These are phyloP conservation scores for Eupeodes luniger DNA, from an alignment of 2,888 invertebrate genomes.

Conservation along the genomic window DNA sequence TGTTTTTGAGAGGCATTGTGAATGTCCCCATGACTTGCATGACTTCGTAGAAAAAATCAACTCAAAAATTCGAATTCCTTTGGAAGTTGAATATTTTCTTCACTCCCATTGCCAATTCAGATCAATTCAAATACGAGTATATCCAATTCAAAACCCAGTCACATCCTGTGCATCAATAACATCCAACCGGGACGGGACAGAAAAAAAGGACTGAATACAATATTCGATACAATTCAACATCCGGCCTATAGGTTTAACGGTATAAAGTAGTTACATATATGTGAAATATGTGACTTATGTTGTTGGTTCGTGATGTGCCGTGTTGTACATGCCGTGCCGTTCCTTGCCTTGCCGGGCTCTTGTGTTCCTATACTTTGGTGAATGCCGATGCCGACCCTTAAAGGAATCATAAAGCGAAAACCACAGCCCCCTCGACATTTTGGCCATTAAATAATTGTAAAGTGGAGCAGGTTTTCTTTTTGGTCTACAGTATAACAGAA, in stretches of 20 bases:
- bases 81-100: not conserved
- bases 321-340: no score
- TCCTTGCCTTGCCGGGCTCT: not conserved
- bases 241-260: slow-evolving; percentile 60
- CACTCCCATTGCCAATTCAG: slow-evolving; percentile 7
- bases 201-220: slow-evolving; percentile 33
- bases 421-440: slow-evolving; percentile 28
- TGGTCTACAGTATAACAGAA: not conserved
- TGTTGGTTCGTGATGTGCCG: slow-evolving; percentile 36
- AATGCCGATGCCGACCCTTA: slow-evolving; percentile 52
- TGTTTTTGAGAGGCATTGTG: slow-evolving; percentile 20
- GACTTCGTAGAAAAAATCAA: slow-evolving; percentile 32
- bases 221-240: slow-evolving; percentile 71
- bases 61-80: not conserved
- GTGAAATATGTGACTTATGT: slow-evolving; percentile 73
- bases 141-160: slow-evolving; percentile 61
- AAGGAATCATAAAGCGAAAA: slow-evolving; percentile 68
- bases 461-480: slow-evolving; percentile 68
- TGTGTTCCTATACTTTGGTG: slow-evolving; percentile 2
- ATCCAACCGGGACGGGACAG: slow-evolving; percentile 46
- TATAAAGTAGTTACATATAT: slow-evolving; percentile 32
- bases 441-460: slow-evolving; percentile 73
- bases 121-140: slow-evolving; percentile 1
- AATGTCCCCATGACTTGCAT: slow-evolving; percentile 41
- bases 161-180: slow-evolving; percentile 76